Evolutionary conservation across 2,797 vertebrate species (phyloP).

Genomic region (Thunnus albacares): DNA sequence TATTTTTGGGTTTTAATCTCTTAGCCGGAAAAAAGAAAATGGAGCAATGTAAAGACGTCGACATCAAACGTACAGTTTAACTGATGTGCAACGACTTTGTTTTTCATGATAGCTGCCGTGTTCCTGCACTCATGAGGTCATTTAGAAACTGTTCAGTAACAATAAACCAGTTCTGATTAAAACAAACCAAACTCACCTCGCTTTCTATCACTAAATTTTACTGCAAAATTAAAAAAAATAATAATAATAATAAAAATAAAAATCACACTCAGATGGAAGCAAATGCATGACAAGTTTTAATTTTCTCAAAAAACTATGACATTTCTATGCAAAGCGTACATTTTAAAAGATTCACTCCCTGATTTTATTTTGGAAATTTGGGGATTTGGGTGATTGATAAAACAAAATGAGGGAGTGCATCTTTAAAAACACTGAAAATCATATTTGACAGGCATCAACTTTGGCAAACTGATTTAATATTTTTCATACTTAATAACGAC

Average conservation of each 20-base stretch:
- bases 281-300: constrained; percentile 40
- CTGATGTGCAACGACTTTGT: too few relatives aligned
- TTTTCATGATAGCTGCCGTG: not conserved
- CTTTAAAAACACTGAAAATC: constrained; percentile 31
- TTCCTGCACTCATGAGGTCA: not conserved
- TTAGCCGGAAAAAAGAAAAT: too few relatives aligned
- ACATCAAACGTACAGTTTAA: too few relatives aligned
- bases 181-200: not conserved
- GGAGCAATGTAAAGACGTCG: too few relatives aligned
- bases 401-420: constrained; percentile 5
- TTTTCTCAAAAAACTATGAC: constrained; percentile 54
- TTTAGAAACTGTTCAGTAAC: not conserved
- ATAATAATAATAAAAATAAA: not conserved
- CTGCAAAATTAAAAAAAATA: not conserved
- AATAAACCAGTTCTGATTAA: not conserved
- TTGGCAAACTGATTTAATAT: constrained; percentile 52
- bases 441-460: constrained; percentile 26
- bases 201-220: not conserved
- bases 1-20: too few relatives aligned
- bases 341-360: constrained; percentile 1
- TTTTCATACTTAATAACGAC: constrained; percentile 9
- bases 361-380: not conserved
- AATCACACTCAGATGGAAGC: constrained; percentile 6
- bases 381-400: not conserved
- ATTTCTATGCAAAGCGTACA: constrained; percentile 41